A percentile compares a stretch with the other conserved stretches of the same genome.
These are phyloP conservation scores for Cirrhinus molitorella DNA, from an alignment of 2,797 vertebrate species.

Conservation along the genomic window DNA sequence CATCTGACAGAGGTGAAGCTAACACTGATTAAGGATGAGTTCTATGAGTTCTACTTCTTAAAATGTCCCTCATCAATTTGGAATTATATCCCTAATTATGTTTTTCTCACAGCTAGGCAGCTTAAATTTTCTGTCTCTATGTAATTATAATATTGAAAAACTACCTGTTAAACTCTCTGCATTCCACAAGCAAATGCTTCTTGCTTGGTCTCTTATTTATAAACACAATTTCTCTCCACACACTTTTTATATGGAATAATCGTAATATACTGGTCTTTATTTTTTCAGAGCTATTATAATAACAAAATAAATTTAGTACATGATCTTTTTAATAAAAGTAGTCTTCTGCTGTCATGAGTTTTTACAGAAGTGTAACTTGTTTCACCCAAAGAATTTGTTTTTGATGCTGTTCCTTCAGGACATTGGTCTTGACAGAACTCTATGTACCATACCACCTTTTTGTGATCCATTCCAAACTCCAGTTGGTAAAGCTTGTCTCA, in stretches of 20 bases:
- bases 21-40: no score
- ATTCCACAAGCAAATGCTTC: not conserved
- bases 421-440: not conserved
- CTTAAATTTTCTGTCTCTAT: not conserved
- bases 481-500: no score
- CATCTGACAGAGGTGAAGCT: no score
- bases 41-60: no score
- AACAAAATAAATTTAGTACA: not conserved
- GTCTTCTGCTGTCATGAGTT: no score
- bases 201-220: not conserved
- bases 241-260: not conserved
- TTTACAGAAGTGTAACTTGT: not conserved
- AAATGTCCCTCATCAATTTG: not conserved
- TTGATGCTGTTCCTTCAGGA: not conserved
- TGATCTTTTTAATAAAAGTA: not conserved
- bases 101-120: not conserved
- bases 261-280: not conserved
- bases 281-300: not conserved
- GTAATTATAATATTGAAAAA: not conserved
- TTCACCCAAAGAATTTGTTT: not conserved
- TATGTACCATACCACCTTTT: not conserved
- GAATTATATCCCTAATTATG: not conserved
- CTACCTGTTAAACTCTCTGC: not conserved
- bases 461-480: not conserved
- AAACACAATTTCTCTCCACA: not conserved